These are phyloP conservation scores for Andrena flavipes DNA, from an alignment of 2,888 invertebrate species.

Conservation along the genomic window DNA sequence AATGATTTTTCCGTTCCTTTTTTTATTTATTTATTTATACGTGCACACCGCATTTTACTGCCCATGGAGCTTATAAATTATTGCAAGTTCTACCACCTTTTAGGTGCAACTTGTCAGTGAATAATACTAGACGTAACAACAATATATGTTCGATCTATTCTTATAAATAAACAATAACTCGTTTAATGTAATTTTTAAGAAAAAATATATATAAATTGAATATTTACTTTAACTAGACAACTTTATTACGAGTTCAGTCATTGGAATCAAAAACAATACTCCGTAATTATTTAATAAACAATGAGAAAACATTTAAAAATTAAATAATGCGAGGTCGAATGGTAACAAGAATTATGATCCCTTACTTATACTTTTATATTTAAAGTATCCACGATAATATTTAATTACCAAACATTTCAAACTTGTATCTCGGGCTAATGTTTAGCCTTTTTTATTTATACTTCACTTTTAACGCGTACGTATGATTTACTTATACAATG, in stretches of 20 bases:
- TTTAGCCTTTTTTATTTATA: constrained; percentile 27
- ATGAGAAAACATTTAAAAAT: constrained; percentile 42
- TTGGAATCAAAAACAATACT: constrained; percentile 40
- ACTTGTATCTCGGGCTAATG: constrained; percentile 43
- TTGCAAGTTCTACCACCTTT: constrained; percentile 46
- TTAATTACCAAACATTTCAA: constrained; percentile 31
- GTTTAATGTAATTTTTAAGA: constrained; percentile 47
- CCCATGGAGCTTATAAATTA: constrained; percentile 68
- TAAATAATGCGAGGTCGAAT: constrained; percentile 53
- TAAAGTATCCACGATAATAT: constrained; percentile 29
- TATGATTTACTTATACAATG: constrained; percentile 45
- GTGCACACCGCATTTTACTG: constrained; percentile 63
- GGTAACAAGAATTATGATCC: constrained; percentile 39
- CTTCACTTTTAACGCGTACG: constrained; percentile 15
- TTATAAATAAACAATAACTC: constrained; percentile 70
- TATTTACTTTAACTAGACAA: constrained; percentile 46
- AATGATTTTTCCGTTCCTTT: constrained; percentile 36
- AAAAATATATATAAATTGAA: constrained; percentile 53
- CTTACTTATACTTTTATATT: constrained; percentile 26
- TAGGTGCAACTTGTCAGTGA: constrained; percentile 32
- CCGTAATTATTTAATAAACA: constrained; percentile 38
- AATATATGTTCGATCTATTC: constrained; percentile 56
- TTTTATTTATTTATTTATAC: constrained; percentile 19
- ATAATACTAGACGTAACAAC: constrained; percentile 67
- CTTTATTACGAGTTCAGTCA: constrained; percentile 38